These are phyloP conservation scores for Pygoscelis adeliae DNA, from an alignment of 2,113 vertebrate species.

Conservation along the genomic window DNA sequence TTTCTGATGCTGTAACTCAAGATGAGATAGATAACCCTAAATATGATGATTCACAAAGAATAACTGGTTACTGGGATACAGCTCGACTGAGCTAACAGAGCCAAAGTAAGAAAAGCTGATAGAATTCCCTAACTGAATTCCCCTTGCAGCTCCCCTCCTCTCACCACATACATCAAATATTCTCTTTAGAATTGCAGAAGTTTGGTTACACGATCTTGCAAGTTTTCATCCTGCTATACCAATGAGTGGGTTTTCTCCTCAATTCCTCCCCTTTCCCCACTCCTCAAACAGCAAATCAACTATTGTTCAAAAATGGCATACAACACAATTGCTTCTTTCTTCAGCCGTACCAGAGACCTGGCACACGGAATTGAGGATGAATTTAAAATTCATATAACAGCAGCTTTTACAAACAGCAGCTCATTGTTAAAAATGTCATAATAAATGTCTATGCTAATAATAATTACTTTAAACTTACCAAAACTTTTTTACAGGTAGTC, in stretches of 20 bases:
- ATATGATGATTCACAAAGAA: background rate
- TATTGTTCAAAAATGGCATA: background rate
- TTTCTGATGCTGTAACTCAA: background rate
- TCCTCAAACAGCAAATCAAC: background rate
- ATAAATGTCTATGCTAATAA: background rate
- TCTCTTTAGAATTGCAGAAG: background rate
- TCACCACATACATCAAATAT: background rate
- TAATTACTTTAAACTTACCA: background rate
- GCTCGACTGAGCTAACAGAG: background rate
- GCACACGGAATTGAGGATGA: background rate
- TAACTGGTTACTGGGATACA: background rate
- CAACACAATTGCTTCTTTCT: background rate
- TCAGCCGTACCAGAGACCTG: background rate
- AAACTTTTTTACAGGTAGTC: background rate
- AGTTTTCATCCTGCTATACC: background rate
- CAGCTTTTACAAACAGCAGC: background rate
- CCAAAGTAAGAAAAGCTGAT: background rate
- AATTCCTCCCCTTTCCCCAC: background rate
- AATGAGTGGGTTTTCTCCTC: background rate
- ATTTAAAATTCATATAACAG: background rate
- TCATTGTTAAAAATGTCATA: background rate
- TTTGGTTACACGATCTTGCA: background rate
- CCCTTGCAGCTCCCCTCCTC: background rate
- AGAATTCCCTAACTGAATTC: background rate
- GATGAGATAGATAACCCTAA: background rate